phyloP scores from a whole-genome alignment of 2,113 vertebrate species.

The Rostratula benghalensis region DNA sequence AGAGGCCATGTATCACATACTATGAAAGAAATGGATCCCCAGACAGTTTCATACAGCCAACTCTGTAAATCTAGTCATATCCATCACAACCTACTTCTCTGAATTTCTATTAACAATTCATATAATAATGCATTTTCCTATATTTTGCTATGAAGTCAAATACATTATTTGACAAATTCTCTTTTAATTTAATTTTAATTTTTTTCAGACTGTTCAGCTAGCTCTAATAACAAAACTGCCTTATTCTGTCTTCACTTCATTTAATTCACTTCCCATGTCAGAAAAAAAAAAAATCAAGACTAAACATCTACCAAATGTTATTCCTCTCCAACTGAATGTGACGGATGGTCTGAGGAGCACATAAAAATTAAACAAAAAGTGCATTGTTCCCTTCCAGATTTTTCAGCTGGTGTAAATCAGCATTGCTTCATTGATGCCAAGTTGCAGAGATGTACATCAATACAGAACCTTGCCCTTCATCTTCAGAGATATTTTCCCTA shows the following conservation, averaged over 20 bases:
- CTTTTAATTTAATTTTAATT: neutral
- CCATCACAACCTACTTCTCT: neutral
- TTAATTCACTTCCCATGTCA: slow-evolving; percentile 54
- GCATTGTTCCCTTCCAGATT: slow-evolving; percentile 60
- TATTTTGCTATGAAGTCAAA: slow-evolving; percentile 25
- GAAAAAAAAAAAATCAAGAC: slow-evolving; percentile 33
- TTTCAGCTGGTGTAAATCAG: slow-evolving; percentile 67
- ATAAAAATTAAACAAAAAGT: slow-evolving; percentile 64
- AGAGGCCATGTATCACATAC: neutral
- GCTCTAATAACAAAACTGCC: slow-evolving; percentile 36
- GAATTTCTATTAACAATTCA: neutral
- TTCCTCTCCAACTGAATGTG: slow-evolving; percentile 50
- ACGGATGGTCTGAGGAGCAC: slow-evolving; percentile 32
- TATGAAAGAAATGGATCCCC: neutral
- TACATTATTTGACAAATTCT: neutral
- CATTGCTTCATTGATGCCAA: slow-evolving; percentile 31
- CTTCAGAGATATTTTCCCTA: slow-evolving; percentile 20
- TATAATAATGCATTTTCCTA: neutral
- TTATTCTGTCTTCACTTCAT: slow-evolving; percentile 37
- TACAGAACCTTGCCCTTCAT: slow-evolving; percentile 32
- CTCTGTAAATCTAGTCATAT: neutral
- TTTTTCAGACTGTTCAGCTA: slow-evolving; percentile 31
- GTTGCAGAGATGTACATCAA: slow-evolving; percentile 47
- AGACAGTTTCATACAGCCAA: neutral
- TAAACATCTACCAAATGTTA: slow-evolving; percentile 63